A percentile compares a stretch with the other conserved stretches of the same genome.
Evolutionary conservation across 2,888 invertebrate genomes (phyloP).

Genomic region (Gari tellinella): DNA sequence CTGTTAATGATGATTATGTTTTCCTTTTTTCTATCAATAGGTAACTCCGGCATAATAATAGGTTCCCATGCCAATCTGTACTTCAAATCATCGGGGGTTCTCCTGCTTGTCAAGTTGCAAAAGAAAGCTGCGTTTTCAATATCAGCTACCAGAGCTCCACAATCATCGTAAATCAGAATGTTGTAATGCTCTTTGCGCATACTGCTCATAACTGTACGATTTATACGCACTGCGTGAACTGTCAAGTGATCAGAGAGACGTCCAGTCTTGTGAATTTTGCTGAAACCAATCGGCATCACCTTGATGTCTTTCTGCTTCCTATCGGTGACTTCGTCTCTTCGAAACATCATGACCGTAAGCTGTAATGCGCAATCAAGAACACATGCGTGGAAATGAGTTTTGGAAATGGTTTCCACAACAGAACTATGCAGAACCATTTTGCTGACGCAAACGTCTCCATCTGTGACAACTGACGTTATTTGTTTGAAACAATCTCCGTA

Average conservation of each 20-base stretch:
- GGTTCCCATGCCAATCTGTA: not conserved
- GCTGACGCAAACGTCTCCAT: not conserved
- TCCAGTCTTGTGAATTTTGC: too few species aligned
- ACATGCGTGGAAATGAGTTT: conserved; percentile 16
- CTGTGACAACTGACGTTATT: not conserved
- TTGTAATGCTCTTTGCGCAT: conserved; percentile 7
- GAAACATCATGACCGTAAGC: not conserved
- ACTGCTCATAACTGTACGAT: not conserved
- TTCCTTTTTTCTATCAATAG: too few species aligned
- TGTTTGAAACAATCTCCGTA: not conserved
- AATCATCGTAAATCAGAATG: not conserved
- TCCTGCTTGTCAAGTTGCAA: not conserved
- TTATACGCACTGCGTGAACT: not conserved
- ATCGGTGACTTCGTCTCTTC: too few species aligned
- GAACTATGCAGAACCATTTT: not conserved
- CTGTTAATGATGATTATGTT: too few species aligned
- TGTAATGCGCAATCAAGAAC: conserved; percentile 20
- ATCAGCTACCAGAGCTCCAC: not conserved
- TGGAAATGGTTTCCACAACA: not conserved
- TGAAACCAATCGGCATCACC: not conserved
- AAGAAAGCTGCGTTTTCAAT: conserved; percentile 1
- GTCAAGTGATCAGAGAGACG: not conserved
- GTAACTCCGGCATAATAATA: not conserved
- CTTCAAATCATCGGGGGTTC: conserved; percentile 5
- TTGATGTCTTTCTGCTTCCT: not conserved